These are phyloP conservation scores for Caenorhabditis macrosperma DNA, from an alignment of 2,888 invertebrate species.

Conservation along the genomic window DNA sequence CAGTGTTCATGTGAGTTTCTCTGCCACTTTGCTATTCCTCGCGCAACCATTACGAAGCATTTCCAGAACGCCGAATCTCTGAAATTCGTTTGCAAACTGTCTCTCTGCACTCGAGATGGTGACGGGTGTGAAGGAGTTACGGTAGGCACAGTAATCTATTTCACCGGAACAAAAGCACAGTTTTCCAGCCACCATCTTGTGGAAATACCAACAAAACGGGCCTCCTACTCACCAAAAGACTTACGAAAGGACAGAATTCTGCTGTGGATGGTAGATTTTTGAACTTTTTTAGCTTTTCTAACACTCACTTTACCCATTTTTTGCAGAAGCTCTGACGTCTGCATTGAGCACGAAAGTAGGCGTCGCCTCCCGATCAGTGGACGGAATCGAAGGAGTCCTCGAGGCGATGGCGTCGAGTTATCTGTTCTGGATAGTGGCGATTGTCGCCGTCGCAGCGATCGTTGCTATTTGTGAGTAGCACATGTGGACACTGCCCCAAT, in stretches of 20 bases:
- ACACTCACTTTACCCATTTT: background rate
- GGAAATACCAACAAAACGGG: conserved; percentile 58
- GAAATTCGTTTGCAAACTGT: conserved; percentile 67
- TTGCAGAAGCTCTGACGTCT: conserved; percentile 61
- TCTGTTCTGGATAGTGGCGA: conserved; percentile 39
- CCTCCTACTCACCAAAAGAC: conserved; percentile 56
- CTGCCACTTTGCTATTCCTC: no score
- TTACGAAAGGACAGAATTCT: conserved; percentile 36
- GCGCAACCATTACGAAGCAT: no score
- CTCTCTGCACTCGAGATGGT: conserved; percentile 75
- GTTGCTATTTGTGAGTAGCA: conserved; percentile 41
- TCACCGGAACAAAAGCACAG: no score
- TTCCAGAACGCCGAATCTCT: conserved; percentile 73
- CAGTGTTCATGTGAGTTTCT: conserved; percentile 55
- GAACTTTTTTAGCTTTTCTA: background rate
- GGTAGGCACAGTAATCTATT: conserved; percentile 58
- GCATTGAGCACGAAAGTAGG: conserved; percentile 62
- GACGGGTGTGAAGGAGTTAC: conserved; percentile 78
- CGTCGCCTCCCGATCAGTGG: conserved; percentile 7
- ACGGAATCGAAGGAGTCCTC: conserved; percentile 29
- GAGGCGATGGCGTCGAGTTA: conserved; percentile 12
- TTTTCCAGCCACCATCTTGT: conserved; percentile 66
- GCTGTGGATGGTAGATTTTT: conserved; percentile 53
- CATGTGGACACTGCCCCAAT: background rate
- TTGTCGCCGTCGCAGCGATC: conserved; percentile 23